Evolutionary conservation across 2,888 invertebrate genomes (phyloP).

Genomic region (Adelphocoris suturalis): DNA sequence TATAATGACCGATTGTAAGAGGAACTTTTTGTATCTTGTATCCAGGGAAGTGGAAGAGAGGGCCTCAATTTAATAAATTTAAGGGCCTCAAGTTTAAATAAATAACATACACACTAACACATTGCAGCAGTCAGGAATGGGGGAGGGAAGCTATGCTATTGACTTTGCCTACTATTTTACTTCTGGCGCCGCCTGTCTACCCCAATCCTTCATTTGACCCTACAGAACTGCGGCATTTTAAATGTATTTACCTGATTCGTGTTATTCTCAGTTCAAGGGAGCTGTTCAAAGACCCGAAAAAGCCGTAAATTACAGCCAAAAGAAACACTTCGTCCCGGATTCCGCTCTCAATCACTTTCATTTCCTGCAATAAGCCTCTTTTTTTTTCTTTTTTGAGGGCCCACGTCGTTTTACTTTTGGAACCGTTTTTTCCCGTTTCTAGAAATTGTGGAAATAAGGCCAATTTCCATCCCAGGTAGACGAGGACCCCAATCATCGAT

Average conservation of each 20-base stretch:
- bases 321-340: neutral
- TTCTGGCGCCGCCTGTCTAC: neutral
- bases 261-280: neutral
- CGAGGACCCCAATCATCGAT: constrained; percentile 4
- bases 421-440: neutral
- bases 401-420: neutral
- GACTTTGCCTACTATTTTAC: neutral
- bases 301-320: neutral
- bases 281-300: neutral
- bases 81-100: no score
- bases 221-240: neutral
- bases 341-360: constrained; percentile 2
- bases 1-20: no score
- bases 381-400: neutral
- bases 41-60: no score
- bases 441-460: neutral
- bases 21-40: no score
- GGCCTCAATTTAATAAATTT: no score
- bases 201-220: neutral
- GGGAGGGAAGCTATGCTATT: no score
- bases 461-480: neutral
- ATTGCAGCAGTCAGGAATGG: no score
- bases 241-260: neutral
- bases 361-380: constrained; percentile 4
- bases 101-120: no score